Evolutionary conservation across 1,140 invertebrate genomes (phyloP), one percentile per base, ranked within the genome.

Genomic region (Lordiphosa stackelbergi): DNA sequence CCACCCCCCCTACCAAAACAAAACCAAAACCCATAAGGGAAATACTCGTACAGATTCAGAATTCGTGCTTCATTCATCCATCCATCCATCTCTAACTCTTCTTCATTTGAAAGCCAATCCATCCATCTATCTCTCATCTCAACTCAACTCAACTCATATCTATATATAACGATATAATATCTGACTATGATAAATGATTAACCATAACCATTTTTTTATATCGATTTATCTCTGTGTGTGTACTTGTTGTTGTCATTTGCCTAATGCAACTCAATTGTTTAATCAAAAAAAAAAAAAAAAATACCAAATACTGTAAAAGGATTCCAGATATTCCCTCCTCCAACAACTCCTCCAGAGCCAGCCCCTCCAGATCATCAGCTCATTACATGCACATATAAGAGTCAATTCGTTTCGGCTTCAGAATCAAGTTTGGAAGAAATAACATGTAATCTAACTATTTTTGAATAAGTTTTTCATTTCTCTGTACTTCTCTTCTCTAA

Each of bases 311-410:
- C 56, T 61, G 46, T 49, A 85, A 74, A 86, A 93, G 94, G 93
- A 83, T 94, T 95, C 87, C 93, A 93, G 87, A 93, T 94, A 53
- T 95, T 94, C 86, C 94, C 94, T 66, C 93, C 92, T 62, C 93
- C 93, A 42, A 94, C 92, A 66, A 94, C 93, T 54, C 93, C 94
- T 34, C 94, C 94, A 45, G 94, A 95, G 88, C 94, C 94, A 60
- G 93, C 93, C 49, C 94, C 94, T 58, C 93, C 93, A 57, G 94
- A 95, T 87, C 92, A 93, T 84, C 90, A 90, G 70, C 89, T 91
- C 88, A 86, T 87, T 73, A 85, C 86, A 70, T 87, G 85, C 66
- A 85, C 87, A 79, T 88, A 88, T 81, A 87, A 88, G 79, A 83
- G 86, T 81, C 86, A 87, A 78, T 88, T 88, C 68, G 87, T 91